Base-by-base conservation (phyloP, 2,888 invertebrate species). In the Chrysolina oricalcia region DNA sequence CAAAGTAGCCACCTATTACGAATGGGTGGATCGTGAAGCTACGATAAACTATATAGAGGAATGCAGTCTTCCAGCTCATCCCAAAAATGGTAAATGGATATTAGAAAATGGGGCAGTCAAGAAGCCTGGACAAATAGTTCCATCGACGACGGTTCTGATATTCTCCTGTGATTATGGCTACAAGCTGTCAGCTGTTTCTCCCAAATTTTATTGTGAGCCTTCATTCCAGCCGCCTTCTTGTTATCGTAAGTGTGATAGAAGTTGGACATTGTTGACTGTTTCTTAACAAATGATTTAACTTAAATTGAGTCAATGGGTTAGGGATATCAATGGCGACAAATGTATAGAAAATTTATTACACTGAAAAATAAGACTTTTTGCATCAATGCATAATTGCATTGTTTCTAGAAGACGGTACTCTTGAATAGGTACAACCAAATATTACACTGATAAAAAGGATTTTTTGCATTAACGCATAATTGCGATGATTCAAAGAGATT, bases 1-100 rank as follows among this genome's bases (percentile, higher is more conserved):
- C 10, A 80, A 74, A 41, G 75, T 80, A 23, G 65, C 76, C 0
- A 72, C 70, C 27, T 78, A 80, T 46, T 78, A 78, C 40, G 68
- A 75, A 13, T 78, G 77, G 62, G 64, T 80, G 1, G 80, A 80
- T 43, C 43, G 50, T 23, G 74, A 76, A 65, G 59, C 73, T n/a
- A 70, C 67, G 1, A 75, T 66, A 56, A 53, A 78, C 41, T 70
- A 73, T 11, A 41, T 74, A 41, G 79, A 79, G n/a, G 78, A 79
- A 13, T 79, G 79, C 35, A 48, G 56, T 11, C 46, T 79, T 68
- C 79, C 79, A 10, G 50, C 69, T 11, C 63, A 72, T 48, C 79
- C 79, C 0, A 21, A 66, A 65, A 76, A 79, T 50, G 79, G 79
- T 11, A 56, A 40, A 48, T 79, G 77, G 76, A n/a, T 63, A 13